These are phyloP conservation scores for Cladopsammia gracilis DNA, from an alignment of 64 coral and sea anemone species.

Conservation along the genomic window DNA sequence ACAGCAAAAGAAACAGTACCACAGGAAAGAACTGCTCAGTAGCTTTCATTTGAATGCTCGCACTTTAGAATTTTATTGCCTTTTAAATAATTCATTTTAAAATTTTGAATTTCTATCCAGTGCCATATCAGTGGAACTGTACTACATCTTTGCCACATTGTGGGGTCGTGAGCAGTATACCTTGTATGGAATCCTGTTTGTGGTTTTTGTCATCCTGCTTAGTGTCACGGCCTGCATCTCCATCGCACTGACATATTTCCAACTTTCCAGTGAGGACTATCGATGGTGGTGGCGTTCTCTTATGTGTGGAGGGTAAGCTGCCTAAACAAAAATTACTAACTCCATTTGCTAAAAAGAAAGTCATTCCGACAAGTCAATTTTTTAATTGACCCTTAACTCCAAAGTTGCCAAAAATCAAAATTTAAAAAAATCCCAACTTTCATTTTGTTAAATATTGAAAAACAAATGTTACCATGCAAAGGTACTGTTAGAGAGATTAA, in stretches of 20 bases:
- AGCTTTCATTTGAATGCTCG: too few relatives aligned
- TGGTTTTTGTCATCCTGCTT: constrained; percentile 94
- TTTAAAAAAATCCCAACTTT: too few relatives aligned
- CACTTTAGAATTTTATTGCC: background rate
- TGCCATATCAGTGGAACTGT: constrained; percentile 97
- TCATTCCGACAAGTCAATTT: too few relatives aligned
- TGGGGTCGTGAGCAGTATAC: constrained; percentile 99
- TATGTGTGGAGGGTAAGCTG: constrained; percentile 84
- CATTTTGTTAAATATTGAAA: too few relatives aligned
- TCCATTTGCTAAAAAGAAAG: too few relatives aligned
- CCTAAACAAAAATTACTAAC: background rate
- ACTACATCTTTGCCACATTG: constrained; percentile 97
- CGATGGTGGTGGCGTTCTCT: constrained; percentile 99
- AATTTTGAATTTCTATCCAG: background rate
- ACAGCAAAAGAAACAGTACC: too few relatives aligned
- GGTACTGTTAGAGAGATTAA: too few relatives aligned
- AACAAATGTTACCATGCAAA: too few relatives aligned
- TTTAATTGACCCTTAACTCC: too few relatives aligned
- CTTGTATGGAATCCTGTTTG: constrained; percentile 91
- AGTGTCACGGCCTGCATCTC: constrained; percentile 95
- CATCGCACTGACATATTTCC: constrained; percentile 96
- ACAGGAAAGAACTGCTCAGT: too few relatives aligned
- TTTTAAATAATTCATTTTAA: too few relatives aligned
- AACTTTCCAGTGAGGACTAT: constrained; percentile 95
- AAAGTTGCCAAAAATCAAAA: too few relatives aligned